These are phyloP conservation scores for Onychorhynchus coronatus DNA, from an alignment of 2,113 vertebrate species.

Conservation along the genomic window DNA sequence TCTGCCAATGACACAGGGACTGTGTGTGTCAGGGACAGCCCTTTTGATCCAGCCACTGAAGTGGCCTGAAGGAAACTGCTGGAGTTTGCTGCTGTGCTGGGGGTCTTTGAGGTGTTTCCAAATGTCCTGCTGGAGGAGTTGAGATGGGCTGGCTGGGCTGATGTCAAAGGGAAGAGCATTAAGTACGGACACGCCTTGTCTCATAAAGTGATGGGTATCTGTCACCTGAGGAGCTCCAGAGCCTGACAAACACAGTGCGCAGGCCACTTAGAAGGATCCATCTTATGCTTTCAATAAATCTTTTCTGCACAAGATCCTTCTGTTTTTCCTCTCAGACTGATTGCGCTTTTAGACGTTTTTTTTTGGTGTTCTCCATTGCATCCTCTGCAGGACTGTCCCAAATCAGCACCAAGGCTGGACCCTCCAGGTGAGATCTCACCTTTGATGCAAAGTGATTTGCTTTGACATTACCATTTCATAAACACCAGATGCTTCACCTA, in stretches of 20 bases:
- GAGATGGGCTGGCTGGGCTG: not conserved
- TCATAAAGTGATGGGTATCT: not conserved
- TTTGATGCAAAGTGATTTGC: not conserved
- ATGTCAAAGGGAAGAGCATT: not conserved
- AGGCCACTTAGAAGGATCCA: not conserved
- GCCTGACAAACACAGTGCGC: not conserved
- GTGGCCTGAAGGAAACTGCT: not conserved
- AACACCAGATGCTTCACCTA: not conserved
- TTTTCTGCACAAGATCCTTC: not conserved
- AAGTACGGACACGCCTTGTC: not conserved
- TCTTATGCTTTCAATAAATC: not conserved
- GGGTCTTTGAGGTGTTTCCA: rapidly evolving
- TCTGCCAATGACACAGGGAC: not conserved
- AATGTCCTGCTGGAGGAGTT: not conserved
- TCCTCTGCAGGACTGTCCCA: not conserved
- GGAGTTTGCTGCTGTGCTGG: not conserved
- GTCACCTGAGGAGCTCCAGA: not conserved
- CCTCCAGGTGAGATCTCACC: not conserved
- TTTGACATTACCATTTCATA: not conserved
- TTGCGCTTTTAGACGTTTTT: not conserved
- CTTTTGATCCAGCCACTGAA: not conserved
- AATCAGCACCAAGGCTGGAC: not conserved
- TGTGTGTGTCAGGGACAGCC: not conserved
- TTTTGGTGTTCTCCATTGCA: not conserved
- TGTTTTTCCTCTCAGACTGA: not conserved